These are phyloP conservation scores for Iphiclides podalirius DNA, from an alignment of 2,888 invertebrate species.

Conservation along the genomic window DNA sequence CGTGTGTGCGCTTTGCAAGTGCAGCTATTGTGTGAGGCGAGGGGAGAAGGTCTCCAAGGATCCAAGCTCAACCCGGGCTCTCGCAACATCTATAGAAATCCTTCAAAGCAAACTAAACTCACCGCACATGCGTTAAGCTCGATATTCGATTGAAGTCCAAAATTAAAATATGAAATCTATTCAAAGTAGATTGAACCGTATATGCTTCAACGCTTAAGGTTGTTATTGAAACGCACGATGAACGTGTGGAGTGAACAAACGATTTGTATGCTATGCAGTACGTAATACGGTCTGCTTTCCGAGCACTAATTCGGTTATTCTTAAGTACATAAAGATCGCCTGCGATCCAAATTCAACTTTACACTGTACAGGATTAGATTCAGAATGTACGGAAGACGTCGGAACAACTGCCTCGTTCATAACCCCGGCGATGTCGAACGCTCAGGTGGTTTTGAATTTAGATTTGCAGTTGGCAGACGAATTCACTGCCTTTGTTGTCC, in stretches of 20 bases:
- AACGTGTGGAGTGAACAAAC: conserved; percentile 46
- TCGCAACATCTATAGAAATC: conserved; percentile 26
- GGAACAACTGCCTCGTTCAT: conserved; percentile 55
- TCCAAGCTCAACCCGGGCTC: conserved; percentile 67
- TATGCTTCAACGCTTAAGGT: background rate
- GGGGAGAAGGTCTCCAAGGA: conserved; percentile 59
- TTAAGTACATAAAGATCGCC: conserved; percentile 33
- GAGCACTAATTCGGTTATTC: conserved; percentile 70
- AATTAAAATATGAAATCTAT: conserved; percentile 28
- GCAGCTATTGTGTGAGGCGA: conserved; percentile 43
- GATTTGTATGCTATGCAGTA: conserved; percentile 68
- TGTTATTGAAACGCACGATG: conserved; percentile 1
- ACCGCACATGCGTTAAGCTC: conserved; percentile 27
- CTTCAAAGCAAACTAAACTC: conserved; percentile 18
- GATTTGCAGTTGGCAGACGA: conserved; percentile 71
- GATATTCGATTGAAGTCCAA: conserved; percentile 19
- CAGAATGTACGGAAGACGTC: background rate
- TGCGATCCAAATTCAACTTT: conserved; percentile 35
- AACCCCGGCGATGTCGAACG: conserved; percentile 70
- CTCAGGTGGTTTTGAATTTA: conserved; percentile 74
- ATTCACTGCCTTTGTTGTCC: conserved; percentile 59
- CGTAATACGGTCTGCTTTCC: conserved; percentile 69
- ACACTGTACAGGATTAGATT: conserved; percentile 8
- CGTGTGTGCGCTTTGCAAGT: conserved; percentile 42
- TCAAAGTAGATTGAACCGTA: background rate